A percentile compares a stretch with the other conserved stretches of the same genome.
phyloP scores from a whole-genome alignment of 2,797 vertebrate species.

The Lophius americanus region DNA sequence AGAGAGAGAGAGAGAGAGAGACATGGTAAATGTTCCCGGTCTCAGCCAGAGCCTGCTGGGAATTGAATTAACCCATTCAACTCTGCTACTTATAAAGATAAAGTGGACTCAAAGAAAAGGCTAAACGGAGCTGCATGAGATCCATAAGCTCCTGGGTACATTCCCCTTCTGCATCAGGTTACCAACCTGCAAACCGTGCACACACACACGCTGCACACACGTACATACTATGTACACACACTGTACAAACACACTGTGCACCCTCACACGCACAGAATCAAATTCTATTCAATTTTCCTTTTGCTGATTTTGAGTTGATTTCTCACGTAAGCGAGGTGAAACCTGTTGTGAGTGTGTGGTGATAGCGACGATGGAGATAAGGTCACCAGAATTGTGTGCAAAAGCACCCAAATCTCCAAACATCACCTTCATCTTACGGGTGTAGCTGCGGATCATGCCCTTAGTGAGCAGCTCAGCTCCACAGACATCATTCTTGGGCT shows the following conservation, averaged over 20 bases:
- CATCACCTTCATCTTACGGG: conserved; percentile 17
- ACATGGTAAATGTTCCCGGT: conserved; percentile 53
- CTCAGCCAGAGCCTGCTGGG: conserved; percentile 54
- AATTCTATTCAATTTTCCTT: conserved; percentile 39
- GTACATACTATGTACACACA: too few species aligned
- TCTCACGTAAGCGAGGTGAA: conserved; percentile 39
- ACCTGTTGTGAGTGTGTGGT: conserved; percentile 25
- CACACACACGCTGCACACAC: neutral
- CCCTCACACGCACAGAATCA: neutral
- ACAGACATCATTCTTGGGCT: conserved; percentile 59
- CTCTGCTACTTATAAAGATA: conserved; percentile 75
- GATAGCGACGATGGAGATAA: conserved; percentile 43
- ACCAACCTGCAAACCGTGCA: neutral
- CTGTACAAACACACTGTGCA: conserved; percentile 4
- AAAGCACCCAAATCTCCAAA: conserved; percentile 27
- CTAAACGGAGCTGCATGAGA: conserved; percentile 36
- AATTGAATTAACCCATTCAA: conserved; percentile 77
- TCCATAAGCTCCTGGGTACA: conserved; percentile 30
- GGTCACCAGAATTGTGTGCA: conserved; percentile 62
- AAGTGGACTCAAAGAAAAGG: conserved; percentile 63
- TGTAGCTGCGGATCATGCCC: conserved; percentile 8
- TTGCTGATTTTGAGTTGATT: conserved; percentile 40
- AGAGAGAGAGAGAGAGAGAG: conserved; percentile 5
- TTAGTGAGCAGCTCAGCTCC: conserved; percentile 12
- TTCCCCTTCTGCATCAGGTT: conserved; percentile 28